Conservation (phyloP, 1,140 invertebrate species). For the Microplitis demolitor region DNA sequence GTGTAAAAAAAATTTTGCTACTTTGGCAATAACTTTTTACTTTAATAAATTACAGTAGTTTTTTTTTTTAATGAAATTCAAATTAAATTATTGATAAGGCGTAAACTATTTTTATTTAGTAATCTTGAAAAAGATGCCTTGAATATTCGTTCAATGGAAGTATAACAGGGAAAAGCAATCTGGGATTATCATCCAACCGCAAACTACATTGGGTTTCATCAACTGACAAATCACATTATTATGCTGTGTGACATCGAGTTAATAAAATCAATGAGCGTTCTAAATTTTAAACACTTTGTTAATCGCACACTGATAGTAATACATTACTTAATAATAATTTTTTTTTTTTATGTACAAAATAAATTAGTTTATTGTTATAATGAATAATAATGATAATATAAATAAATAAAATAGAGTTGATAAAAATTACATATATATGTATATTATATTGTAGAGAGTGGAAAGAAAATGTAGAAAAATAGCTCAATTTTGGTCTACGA, state of each 20-base stretch:
- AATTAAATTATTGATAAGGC: no score
- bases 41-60: neutral
- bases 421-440: conserved; percentile 5
- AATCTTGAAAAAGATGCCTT: neutral
- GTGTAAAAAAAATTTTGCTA: neutral
- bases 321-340: conserved; percentile 61
- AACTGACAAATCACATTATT: neutral
- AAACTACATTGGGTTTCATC: conserved; percentile 6
- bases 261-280: neutral
- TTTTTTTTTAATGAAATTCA: no score
- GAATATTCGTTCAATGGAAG: neutral
- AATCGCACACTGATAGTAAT: conserved; percentile 60
- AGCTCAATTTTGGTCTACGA: conserved; percentile 34
- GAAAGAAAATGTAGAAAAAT: conserved; percentile 44
- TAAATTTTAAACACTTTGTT: conserved; percentile 62
- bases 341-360: conserved; percentile 23
- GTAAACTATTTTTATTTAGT: no score
- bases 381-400: no score
- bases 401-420: neutral
- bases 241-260: neutral
- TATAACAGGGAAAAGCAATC: neutral
- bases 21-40: neutral
- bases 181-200: neutral
- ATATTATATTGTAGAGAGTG: conserved; percentile 19
- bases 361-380: no score